Conservation (phyloP, 2,888 invertebrate genomes). For the Pimpla rufipes region DNA sequence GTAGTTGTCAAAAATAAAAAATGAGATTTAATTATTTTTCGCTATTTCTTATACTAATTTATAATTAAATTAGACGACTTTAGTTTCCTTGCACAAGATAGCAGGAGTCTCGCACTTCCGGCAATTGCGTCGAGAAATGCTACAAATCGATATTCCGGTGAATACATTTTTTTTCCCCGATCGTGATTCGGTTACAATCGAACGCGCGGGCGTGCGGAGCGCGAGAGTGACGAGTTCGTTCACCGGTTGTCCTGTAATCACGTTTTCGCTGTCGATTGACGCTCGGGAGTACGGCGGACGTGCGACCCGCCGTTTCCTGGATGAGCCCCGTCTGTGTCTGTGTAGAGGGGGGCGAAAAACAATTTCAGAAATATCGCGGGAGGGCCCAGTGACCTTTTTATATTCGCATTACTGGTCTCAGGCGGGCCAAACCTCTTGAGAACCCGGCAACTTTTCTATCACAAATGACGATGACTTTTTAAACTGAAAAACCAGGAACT, state of each 20-base stretch:
- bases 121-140: neutral
- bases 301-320: neutral
- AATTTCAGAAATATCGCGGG: constrained; percentile 14
- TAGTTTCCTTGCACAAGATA: neutral
- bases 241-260: constrained; percentile 21
- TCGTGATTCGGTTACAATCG: neutral
- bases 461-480: neutral
- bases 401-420: constrained; percentile 5
- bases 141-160: neutral
- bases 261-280: constrained; percentile 24
- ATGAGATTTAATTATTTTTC: neutral
- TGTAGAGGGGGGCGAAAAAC: neutral
- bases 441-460: neutral
- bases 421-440: neutral
- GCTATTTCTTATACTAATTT: neutral
- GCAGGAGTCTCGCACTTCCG: neutral
- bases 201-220: neutral
- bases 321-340: neutral
- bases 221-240: constrained; percentile 17
- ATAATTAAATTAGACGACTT: neutral
- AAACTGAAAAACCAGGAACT: neutral
- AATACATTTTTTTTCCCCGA: neutral
- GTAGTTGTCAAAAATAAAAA: too few relatives aligned
- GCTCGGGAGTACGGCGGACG: neutral
- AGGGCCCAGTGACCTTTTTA: constrained; percentile 7